Base-by-base conservation (phyloP, 2,113 vertebrate genomes). In the Rhabdornis inornatus region DNA sequence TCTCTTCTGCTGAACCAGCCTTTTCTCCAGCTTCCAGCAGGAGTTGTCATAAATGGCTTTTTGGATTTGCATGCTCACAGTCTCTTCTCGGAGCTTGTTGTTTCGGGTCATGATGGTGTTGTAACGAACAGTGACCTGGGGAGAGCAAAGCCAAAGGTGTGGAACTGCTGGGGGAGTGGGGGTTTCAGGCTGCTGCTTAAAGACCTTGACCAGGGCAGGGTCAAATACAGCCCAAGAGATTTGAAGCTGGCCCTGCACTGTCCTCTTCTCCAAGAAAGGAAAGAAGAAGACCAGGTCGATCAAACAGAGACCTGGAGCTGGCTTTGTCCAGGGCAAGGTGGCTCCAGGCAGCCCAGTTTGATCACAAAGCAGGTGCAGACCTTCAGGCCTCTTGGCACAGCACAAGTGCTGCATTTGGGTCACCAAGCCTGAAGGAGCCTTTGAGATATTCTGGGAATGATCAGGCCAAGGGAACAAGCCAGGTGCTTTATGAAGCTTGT, bases 1-100 rank as follows among this genome's bases (percentile, higher is more conserved):
- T 13, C 55, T 95, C 74, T 83, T 97, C 79, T 98, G 96, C 42
- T 31, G 25, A 2, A 23, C 28, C 65, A 98, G 69, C 10, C 91
- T 88, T n/a, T 22, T 66, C 0, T 39, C 60, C 19, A 98, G 89
- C 71, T 96, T 95, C 60, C 87, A 74, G 72, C 95, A 97, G 39
- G 40, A 84, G 1, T 78, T 65, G 71, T 97, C 97, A 2, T 96
- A 96, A 70, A 70, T 7, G 44, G 61, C 49, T 23, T 76, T 87
- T 63, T 25, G 69, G 33, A 69, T 39, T 13, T 69, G 55, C 69
- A 92, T 56, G 69, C 33, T 45, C 3, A 27, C 23, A 1, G 44
- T 87, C 76, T 92, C 83, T 1, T 87, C 69, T 42, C 28, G 20
- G 56, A 92, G 90, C 63, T 25, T 18, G 4, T 9, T 30, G 50